phyloP scores from a whole-genome alignment of 2,113 vertebrate genomes.

The Coreoperca whiteheadi region DNA sequence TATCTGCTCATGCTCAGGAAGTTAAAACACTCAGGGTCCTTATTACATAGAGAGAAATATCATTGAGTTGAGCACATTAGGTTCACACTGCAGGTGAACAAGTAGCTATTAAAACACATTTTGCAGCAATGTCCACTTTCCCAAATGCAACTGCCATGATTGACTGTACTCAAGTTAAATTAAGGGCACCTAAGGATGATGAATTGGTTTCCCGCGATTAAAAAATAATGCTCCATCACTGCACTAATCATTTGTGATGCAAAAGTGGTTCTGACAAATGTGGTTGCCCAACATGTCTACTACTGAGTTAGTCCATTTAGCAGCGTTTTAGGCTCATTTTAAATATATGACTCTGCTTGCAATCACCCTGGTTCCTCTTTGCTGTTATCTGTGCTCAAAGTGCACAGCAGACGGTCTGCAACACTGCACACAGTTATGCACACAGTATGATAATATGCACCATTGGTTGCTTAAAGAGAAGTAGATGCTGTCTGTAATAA shows the following conservation, averaged over 20 bases:
- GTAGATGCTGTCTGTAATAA: constrained; percentile 17
- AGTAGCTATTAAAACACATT: constrained; percentile 45
- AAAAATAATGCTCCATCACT: constrained; percentile 61
- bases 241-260: constrained; percentile 47
- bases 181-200: constrained; percentile 48
- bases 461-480: constrained; percentile 29
- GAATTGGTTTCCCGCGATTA: constrained; percentile 51
- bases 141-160: constrained; percentile 39
- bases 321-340: constrained; percentile 34
- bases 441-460: neutral
- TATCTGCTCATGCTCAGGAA: neutral
- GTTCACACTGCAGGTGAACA: constrained; percentile 39
- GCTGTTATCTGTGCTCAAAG: neutral
- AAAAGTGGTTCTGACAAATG: constrained; percentile 55
- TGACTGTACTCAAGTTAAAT: constrained; percentile 59
- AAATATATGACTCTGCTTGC: constrained; percentile 16
- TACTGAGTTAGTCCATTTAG: constrained; percentile 40
- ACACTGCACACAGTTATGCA: constrained; percentile 1
- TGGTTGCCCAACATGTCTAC: constrained; percentile 32
- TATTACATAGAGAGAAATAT: neutral
- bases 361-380: neutral
- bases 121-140: constrained; percentile 42
- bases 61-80: constrained; percentile 26
- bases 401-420: constrained; percentile 8
- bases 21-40: constrained; percentile 15